Evolutionary conservation across 2,797 vertebrate genomes (phyloP).

Genomic region (Lepilemur ruficaudatus): DNA sequence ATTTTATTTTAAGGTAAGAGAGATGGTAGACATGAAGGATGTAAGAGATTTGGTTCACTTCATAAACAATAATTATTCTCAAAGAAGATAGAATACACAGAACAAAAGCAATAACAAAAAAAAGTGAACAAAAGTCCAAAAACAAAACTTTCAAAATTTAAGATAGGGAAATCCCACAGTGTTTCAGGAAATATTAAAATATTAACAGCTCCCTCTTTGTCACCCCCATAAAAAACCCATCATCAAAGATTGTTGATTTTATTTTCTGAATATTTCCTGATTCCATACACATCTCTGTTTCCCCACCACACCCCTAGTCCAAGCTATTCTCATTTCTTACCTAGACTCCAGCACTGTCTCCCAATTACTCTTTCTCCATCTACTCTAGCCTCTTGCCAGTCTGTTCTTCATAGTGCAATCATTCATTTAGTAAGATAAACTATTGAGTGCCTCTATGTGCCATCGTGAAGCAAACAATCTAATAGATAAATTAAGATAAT

Average conservation of each 20-base stretch:
- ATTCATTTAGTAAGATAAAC: neutral
- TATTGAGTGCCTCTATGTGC: neutral
- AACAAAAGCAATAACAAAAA: neutral
- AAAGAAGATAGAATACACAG: neutral
- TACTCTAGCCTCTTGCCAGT: too few species aligned
- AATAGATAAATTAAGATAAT: neutral
- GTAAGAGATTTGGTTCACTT: neutral
- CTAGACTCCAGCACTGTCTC: neutral
- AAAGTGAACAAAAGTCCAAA: neutral
- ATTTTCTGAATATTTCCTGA: neutral
- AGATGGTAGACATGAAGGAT: neutral
- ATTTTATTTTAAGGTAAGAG: neutral
- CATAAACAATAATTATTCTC: neutral
- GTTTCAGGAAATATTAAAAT: neutral
- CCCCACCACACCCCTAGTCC: accelerated
- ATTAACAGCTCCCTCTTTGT: neutral
- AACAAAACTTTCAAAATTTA: neutral
- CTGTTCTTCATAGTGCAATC: neutral
- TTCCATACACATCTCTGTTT: neutral
- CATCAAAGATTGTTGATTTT: neutral
- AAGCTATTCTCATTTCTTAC: neutral
- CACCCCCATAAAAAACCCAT: neutral
- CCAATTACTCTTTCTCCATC: neutral
- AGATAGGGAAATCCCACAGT: neutral
- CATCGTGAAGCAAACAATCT: neutral